Evolutionary conservation across 23 tunicate species (phyloP).

Genomic region (Corella eumyota): DNA sequence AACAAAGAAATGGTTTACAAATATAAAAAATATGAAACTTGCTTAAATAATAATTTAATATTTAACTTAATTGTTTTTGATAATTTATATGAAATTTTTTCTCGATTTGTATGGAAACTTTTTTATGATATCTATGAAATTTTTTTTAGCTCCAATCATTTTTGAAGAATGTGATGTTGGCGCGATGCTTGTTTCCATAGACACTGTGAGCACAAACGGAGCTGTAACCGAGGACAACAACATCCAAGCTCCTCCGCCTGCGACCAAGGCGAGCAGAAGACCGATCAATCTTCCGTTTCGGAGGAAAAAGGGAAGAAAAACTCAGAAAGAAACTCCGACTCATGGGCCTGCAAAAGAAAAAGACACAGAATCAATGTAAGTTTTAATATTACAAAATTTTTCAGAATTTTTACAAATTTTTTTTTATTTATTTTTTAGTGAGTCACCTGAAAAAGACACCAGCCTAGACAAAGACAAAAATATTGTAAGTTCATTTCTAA

Average conservation of each 20-base stretch:
- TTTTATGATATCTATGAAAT: too few relatives aligned
- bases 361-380: conserved; percentile 52
- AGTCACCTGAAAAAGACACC: conserved; percentile 48
- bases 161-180: conserved; percentile 56
- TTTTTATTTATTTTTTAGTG: conserved; percentile 23
- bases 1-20: too few relatives aligned
- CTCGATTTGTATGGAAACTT: too few relatives aligned
- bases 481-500: too few relatives aligned
- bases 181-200: conserved; percentile 16
- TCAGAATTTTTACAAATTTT: background rate
- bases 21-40: too few relatives aligned
- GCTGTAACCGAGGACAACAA: conserved; percentile 1
- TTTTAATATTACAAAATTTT: background rate
- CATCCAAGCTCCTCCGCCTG: conserved; percentile 3
- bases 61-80: too few relatives aligned
- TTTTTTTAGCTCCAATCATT: conserved; percentile 27
- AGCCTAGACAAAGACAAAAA: conserved; percentile 18
- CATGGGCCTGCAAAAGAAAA: conserved; percentile 12
- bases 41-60: too few relatives aligned
- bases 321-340: conserved; percentile 6
- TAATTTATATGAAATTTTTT: too few relatives aligned
- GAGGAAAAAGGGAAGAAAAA: conserved; percentile 28
- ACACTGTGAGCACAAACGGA: conserved; percentile 7
- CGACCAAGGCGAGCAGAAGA: background rate
- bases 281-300: conserved; percentile 30